Evolutionary conservation across 2,113 vertebrate species (phyloP), one percentile per base, ranked within the genome.

Genomic region (Physeter macrocephalus): DNA sequence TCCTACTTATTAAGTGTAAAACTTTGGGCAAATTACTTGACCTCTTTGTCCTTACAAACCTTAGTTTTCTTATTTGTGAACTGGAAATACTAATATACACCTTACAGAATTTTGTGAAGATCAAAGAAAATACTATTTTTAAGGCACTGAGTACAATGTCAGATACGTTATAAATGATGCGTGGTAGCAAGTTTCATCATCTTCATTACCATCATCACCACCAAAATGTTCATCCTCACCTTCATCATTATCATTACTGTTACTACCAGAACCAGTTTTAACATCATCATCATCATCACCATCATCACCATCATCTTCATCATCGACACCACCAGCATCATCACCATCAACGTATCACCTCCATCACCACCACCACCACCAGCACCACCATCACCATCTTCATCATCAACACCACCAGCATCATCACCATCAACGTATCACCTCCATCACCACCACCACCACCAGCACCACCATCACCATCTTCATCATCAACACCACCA

Each of bases 381-480:
- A 41, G 1, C 54, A 39, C 6, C 36, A 9, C 9, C 43, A 10
- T 31, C 57, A 18, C 17, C 62, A 36, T 3, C 3, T 20, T 20
- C 46, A 49, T 17, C 18, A 29, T 20, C 49, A 52, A 52, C 49
- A 27, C 29, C 72, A 75, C 10, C 18, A 14, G 8, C 41, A 46
- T 43, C 10, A 31, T 75, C 43, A 4, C 11, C 43, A 31, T 31
- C 72, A 46, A 18, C 43, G 0, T 15, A 46, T 46, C 72, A 46
- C 2, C 46, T 11, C 31, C 43, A 52, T 17, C 46, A 20, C 5
- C 31, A 18, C 21, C 29, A 57, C 5, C 23, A 9, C 2, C 59
- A n/a, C 23, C 9, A 2, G 43, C 25, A 10, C 1, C 59, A 36
- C 18, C 10, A 2, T 29, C n/a, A 4, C n/a, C n/a, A n/a, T n/a